Base-by-base conservation (phyloP, 1,140 invertebrate genomes). In the Scaptodrosophila lebanonensis region DNA sequence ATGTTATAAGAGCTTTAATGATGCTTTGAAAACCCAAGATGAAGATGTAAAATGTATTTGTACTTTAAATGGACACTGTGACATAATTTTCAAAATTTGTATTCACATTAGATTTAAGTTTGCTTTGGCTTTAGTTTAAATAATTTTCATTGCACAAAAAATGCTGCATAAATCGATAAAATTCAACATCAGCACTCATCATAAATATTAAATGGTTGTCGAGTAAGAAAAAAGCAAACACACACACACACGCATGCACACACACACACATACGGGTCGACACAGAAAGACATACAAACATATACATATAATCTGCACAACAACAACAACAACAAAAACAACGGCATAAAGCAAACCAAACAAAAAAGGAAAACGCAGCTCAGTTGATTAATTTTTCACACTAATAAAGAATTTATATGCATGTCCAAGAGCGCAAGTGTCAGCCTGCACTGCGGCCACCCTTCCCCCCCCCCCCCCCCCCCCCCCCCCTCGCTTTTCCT, bases 381-480 rank as follows among this genome's bases (percentile, higher is more conserved):
- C 49, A 68, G 64, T 79, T 79, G 73, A 79, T 79, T 79, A 79
- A 79, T 79, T 79, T 79, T 82, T 79, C 66, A 82, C 60, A 82
- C 73, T 79, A 73, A 79, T 79, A 82, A 79, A 79, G 75, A 79
- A 79, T 79, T 79, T 79, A 79, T 79, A 69, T 62, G 56, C 22
- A 4, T 25, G 22, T 25, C 22, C 22, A 25, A 8, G 22, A 25
- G 22, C 22, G 22, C 68, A 79, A 73, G 68, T 79, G 73, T 79
- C 75, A 79, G 68, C 64, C 73, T 79, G 73, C 60, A 73, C 35
- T 79, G 72, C 73, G 63, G 57, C 38, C 48, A n/a, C n/a, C n/a
- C n/a, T n/a, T 63, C 42, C 39, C 20, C 51, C 43, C 32, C 33
- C 32, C 35, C 36, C 33, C 49, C 48, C 9, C n/a, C 45, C 27